A percentile compares a stretch with the other conserved stretches of the same genome.
Conservation (phyloP, 2,888 invertebrate species). For the Chrysolina americana region DNA sequence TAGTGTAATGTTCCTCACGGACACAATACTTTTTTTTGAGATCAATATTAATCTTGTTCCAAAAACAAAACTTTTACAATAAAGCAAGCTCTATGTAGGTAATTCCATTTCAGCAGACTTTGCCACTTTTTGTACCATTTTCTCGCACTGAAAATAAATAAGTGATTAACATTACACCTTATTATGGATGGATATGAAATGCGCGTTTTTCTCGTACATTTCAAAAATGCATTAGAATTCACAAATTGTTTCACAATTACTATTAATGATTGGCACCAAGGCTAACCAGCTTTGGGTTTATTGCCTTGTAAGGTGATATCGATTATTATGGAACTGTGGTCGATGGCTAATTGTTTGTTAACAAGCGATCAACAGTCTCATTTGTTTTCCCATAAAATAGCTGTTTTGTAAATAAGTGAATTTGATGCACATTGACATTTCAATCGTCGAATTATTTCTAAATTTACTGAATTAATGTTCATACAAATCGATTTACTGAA, state of each 20-base stretch:
- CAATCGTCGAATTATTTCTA: neutral
- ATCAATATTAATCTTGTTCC: too few relatives aligned
- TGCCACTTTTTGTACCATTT: neutral
- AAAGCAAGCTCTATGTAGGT: too few relatives aligned
- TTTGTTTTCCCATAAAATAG: neutral
- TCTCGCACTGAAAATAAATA: slow-evolving; percentile 4
- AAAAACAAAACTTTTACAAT: too few relatives aligned
- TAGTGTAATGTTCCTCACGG: too few relatives aligned
- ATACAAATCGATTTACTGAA: neutral
- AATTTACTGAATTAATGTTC: neutral
- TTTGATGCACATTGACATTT: neutral
- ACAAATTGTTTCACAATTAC: slow-evolving; percentile 27
- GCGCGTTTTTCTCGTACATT: slow-evolving; percentile 6
- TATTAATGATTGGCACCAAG: slow-evolving; percentile 22
- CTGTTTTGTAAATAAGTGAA: neutral
- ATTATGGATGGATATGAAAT: slow-evolving; percentile 19
- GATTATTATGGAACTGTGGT: slow-evolving; percentile 6
- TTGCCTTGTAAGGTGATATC: neutral
- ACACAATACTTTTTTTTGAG: too few relatives aligned
- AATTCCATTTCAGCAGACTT: neutral
- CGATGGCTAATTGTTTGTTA: neutral
- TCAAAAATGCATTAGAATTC: slow-evolving; percentile 26
- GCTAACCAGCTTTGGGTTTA: slow-evolving; percentile 15
- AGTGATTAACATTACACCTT: slow-evolving; percentile 10
- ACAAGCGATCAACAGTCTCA: slow-evolving; percentile 4